phyloP scores from a whole-genome alignment of 2,113 vertebrate species.

The Poicephalus gulielmi region DNA sequence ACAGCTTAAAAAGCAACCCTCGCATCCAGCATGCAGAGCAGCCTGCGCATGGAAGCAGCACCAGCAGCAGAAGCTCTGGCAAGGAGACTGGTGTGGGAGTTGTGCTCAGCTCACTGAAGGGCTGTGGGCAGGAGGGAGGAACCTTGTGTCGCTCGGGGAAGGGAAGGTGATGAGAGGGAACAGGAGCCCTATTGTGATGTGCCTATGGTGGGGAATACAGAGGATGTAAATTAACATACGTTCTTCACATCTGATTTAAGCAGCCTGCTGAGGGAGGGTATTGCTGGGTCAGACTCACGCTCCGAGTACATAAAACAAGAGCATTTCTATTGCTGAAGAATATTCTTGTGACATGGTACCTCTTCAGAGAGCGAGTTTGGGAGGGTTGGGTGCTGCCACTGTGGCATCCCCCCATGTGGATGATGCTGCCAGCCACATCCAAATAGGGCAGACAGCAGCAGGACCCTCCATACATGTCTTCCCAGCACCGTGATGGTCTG shows the following conservation, averaged over 20 bases:
- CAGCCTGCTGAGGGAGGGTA: neutral
- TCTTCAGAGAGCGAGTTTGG: neutral
- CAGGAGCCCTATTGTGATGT: conserved; percentile 26
- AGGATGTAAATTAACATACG: neutral
- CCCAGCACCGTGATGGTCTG: neutral
- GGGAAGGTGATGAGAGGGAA: neutral
- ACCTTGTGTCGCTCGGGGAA: neutral
- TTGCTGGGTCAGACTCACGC: neutral
- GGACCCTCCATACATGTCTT: neutral
- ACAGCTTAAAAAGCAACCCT: neutral
- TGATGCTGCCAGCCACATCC: neutral
- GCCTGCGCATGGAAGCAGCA: neutral
- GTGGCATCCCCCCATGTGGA: neutral
- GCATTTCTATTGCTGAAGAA: neutral
- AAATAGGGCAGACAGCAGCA: neutral
- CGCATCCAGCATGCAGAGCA: neutral
- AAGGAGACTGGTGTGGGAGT: conserved; percentile 26
- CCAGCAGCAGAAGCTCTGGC: conserved; percentile 28
- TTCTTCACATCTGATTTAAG: neutral
- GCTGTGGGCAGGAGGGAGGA: conserved; percentile 60
- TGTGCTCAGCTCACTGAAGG: neutral
- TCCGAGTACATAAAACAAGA: neutral
- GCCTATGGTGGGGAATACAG: neutral
- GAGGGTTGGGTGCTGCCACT: neutral
- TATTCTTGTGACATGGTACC: neutral